Conservation (phyloP, 2,113 vertebrate species). For the Hemichromis elongatus region DNA sequence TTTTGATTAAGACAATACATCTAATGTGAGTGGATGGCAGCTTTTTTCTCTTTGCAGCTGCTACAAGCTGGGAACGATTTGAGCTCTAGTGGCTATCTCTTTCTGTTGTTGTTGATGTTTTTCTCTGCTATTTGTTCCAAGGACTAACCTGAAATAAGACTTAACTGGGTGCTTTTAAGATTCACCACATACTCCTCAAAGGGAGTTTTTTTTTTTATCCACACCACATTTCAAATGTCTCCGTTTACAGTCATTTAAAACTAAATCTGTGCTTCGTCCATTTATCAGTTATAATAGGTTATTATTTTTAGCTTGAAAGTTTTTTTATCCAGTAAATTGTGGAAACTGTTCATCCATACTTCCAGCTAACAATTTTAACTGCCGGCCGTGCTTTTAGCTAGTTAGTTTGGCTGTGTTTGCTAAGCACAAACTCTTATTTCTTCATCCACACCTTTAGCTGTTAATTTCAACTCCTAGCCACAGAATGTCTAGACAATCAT, state of each 20-base stretch:
- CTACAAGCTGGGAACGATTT: conserved; percentile 42
- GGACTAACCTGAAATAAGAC: neutral
- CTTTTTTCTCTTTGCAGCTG: conserved; percentile 39
- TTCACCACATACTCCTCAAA: neutral
- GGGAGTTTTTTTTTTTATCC: neutral
- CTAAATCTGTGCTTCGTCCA: accelerated
- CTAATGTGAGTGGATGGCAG: conserved; percentile 53
- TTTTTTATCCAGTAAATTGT: neutral
- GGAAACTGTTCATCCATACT: neutral
- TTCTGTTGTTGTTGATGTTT: conserved; percentile 22
- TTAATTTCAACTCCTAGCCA: neutral
- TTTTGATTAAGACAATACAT: conserved; percentile 48
- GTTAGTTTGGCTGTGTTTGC: neutral
- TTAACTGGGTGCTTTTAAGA: neutral
- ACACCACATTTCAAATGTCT: neutral
- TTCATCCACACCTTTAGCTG: neutral
- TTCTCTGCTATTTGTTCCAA: conserved; percentile 10
- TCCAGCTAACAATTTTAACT: accelerated
- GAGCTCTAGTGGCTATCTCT: neutral
- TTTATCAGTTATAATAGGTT: neutral
- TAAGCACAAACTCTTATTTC: accelerated
- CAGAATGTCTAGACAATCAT: neutral
- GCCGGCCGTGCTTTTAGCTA: accelerated
- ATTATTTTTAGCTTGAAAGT: neutral
- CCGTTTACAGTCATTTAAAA: neutral